These are phyloP conservation scores for Neoscelio sp. DNA, from an alignment of 2,888 invertebrate genomes.

Conservation along the genomic window DNA sequence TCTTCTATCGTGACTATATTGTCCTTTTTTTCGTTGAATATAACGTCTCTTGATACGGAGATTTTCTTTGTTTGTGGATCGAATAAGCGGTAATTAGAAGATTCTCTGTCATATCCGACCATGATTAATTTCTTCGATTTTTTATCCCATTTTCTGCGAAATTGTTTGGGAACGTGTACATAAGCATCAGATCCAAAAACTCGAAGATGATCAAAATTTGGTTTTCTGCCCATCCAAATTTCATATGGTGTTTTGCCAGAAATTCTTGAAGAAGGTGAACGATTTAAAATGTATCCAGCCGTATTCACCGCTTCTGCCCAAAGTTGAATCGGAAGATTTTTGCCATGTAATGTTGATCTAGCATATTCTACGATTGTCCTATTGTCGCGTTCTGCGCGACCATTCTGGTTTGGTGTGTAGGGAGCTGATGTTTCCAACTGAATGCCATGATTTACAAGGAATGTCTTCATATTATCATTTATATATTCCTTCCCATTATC, in stretches of 20 bases:
- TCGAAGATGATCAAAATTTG: conserved; percentile 47
- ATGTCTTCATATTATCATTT: conserved; percentile 27
- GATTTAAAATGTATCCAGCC: conserved; percentile 70
- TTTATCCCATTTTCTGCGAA: conserved; percentile 58
- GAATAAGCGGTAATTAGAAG: conserved; percentile 26
- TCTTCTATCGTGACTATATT: not conserved
- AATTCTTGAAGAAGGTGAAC: conserved; percentile 1
- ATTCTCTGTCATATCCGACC: conserved; percentile 33
- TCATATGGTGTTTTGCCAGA: conserved; percentile 51
- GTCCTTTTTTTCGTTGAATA: conserved; percentile 14
- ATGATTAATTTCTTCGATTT: conserved; percentile 49
- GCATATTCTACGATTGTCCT: conserved; percentile 63
- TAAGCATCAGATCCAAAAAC: conserved; percentile 59
- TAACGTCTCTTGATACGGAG: conserved; percentile 23
- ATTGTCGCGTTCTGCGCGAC: conserved; percentile 59
- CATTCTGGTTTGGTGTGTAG: conserved; percentile 65
- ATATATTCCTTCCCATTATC: conserved; percentile 64
- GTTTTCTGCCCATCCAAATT: conserved; percentile 59
- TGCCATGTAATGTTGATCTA: conserved; percentile 58
- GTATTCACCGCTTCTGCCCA: conserved; percentile 71
- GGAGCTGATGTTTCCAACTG: conserved; percentile 45
- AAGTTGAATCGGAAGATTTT: conserved; percentile 32
- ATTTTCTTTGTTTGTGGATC: not conserved
- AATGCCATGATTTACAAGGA: conserved; percentile 41
- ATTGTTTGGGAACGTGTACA: conserved; percentile 51